Percentiles rank a stretch among this genome's conserved stretches.
phyloP scores from a whole-genome alignment of 1,140 invertebrate species.

The Drosophila santomea region DNA sequence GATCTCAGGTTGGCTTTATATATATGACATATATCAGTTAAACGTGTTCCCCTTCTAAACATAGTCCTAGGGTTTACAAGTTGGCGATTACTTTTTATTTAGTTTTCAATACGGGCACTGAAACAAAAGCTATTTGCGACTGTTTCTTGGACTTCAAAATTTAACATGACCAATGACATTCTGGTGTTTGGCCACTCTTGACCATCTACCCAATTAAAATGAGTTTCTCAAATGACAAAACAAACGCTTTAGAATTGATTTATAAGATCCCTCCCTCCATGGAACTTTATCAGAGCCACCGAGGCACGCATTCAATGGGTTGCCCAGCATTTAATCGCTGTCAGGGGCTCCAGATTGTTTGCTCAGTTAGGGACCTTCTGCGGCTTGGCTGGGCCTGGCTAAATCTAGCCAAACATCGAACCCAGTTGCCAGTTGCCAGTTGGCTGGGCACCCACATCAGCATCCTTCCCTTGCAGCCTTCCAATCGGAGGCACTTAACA shows the following conservation, averaged over 20 bases:
- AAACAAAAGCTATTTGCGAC: too few relatives aligned
- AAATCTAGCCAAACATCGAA: constrained; percentile 43
- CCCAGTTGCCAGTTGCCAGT: constrained; percentile 15
- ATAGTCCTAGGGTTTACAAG: neutral
- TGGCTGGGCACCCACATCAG: constrained; percentile 39
- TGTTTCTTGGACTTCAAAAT: too few relatives aligned
- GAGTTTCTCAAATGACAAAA: neutral
- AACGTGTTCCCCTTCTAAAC: neutral
- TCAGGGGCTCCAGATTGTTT: constrained; percentile 54
- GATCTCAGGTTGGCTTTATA: too few relatives aligned
- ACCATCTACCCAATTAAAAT: neutral
- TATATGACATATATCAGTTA: neutral
- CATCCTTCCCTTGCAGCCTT: neutral
- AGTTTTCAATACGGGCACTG: too few relatives aligned
- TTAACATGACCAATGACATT: too few relatives aligned
- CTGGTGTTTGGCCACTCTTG: too few relatives aligned
- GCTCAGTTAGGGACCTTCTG: constrained; percentile 41
- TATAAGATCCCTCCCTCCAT: neutral
- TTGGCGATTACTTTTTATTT: too few relatives aligned
- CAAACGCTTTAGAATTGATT: neutral
- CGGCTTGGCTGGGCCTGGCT: constrained; percentile 14
- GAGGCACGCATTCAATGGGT: neutral
- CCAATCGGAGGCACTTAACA: constrained; percentile 9
- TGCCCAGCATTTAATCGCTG: constrained; percentile 40
- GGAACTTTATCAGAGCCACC: neutral